Percentiles rank a stretch among this genome's conserved stretches.
phyloP scores from a whole-genome alignment of 2,888 invertebrate genomes.

The Baronia brevicornis region DNA sequence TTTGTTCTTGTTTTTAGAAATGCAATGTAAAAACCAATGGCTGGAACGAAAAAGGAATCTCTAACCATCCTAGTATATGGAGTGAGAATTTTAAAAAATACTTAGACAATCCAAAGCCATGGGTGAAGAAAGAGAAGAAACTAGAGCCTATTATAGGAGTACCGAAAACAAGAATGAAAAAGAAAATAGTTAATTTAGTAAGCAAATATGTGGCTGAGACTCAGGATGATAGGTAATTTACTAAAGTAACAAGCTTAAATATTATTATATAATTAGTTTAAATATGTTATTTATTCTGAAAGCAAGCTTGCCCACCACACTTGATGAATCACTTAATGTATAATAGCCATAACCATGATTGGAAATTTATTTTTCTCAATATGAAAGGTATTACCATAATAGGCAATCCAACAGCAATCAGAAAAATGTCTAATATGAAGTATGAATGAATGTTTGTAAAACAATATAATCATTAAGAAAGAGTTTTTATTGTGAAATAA shows the following conservation, averaged over 20 bases:
- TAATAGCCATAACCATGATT: too few species aligned
- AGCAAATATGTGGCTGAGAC: constrained; percentile 57
- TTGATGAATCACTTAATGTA: too few species aligned
- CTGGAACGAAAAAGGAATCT: constrained; percentile 50
- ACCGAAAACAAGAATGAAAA: constrained; percentile 35
- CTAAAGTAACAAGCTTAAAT: too few species aligned
- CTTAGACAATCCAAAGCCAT: constrained; percentile 36
- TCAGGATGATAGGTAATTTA: constrained; percentile 44
- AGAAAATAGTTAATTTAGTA: constrained; percentile 51
- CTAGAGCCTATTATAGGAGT: constrained; percentile 37
- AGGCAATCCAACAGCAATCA: too few species aligned
- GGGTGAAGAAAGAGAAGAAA: constrained; percentile 46
- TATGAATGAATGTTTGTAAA: too few species aligned
- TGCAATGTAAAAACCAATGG: constrained; percentile 41
- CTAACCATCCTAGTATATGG: constrained; percentile 69
- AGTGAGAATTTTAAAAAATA: constrained; percentile 36
- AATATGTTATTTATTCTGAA: background rate
- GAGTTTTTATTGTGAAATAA: too few species aligned
- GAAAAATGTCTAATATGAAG: too few species aligned
- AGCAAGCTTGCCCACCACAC: too few species aligned
- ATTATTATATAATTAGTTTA: background rate
- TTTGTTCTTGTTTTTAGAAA: constrained; percentile 31
- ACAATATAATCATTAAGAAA: too few species aligned
- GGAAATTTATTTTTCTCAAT: too few species aligned
- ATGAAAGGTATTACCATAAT: too few species aligned